Base-by-base conservation (phyloP, 1,140 invertebrate species). In the Drosophila elegans region DNA sequence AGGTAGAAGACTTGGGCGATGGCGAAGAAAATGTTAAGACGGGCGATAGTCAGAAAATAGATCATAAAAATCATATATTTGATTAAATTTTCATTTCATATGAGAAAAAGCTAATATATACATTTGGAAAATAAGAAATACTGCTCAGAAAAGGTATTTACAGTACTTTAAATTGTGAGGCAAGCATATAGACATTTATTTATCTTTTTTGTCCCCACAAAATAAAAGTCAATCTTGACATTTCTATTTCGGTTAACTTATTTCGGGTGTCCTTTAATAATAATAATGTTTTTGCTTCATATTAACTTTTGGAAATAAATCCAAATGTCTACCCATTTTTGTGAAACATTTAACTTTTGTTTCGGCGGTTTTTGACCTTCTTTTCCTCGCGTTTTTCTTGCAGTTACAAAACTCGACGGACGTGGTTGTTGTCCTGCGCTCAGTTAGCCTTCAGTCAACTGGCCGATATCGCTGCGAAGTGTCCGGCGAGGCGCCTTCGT, bases 391-490 rank as follows among this genome's bases (percentile, higher is more conserved):
- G 4, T 9, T 60, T 59, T 21, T 39, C 39, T 82, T 94, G 93
- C 94, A 96, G 95, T 82, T 95, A 72, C 94, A 94, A 79, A 94
- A 96, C 80, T 96, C 95, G 0, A 95, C 95, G 66, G 94, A 95
- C 66, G 94, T 92, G 74, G 93, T 93, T 77, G 95, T 97, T 29
- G 94, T 95, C 46, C 91, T 97, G 52, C 93, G 93, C 75, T 94
- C 94, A 56, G 94, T 97, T 59, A 95, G 95, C 78, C 92, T 96
- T 59, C 93, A 95, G 80, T 95, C 95, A 67, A 94, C 94, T 49
- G 96, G 96, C 56, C 93, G 94, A 56, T 97, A 96, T 93, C 94
- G 95, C 82, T 97, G 96, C 88, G 96, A 97, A 92, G 95, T 97
- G 69, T 96, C 96, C 13, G 96, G 95, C 16, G 96, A 97, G 92